phyloP scores from a whole-genome alignment of 1,140 invertebrate genomes.

The Drosophila nannoptera region DNA sequence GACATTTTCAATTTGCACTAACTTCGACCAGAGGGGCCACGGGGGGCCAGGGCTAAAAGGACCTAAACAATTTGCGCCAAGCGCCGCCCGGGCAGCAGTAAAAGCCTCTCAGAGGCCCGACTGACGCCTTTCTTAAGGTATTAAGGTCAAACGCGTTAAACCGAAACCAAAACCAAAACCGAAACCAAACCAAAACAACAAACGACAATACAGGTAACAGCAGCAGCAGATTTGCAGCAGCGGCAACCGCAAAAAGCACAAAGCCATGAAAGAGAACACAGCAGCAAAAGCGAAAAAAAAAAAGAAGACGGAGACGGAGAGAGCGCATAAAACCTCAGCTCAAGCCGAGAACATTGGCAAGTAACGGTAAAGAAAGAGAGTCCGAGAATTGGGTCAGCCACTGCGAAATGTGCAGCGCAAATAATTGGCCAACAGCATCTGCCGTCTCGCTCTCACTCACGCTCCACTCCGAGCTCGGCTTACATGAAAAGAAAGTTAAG shows the following conservation, averaged over 20 bases:
- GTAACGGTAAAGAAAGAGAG: conserved; percentile 48
- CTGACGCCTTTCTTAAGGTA: conserved; percentile 69
- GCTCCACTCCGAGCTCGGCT: no score
- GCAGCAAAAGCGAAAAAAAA: conserved; percentile 20
- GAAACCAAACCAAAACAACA: conserved; percentile 1
- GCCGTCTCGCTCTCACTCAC: no score
- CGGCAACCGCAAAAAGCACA: conserved; percentile 64
- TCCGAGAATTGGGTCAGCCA: conserved; percentile 65
- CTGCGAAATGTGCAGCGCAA: conserved; percentile 61
- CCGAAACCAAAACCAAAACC: conserved; percentile 57
- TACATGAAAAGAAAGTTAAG: conserved; percentile 66
- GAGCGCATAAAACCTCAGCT: conserved; percentile 1
- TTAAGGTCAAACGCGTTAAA: conserved; percentile 76
- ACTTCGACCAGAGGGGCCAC: conserved; percentile 33
- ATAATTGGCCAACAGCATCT: conserved; percentile 69
- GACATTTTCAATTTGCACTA: conserved; percentile 74
- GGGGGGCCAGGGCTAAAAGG: not conserved
- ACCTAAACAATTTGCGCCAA: conserved; percentile 47
- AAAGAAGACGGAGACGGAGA: not conserved
- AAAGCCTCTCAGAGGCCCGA: conserved; percentile 22
- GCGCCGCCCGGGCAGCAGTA: conserved; percentile 5
- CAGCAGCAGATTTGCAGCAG: conserved; percentile 62
- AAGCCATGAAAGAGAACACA: conserved; percentile 51
- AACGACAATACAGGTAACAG: conserved; percentile 33
- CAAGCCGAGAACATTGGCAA: conserved; percentile 20